phyloP scores from a whole-genome alignment of 2,888 invertebrate species.

The Carcina quercana region DNA sequence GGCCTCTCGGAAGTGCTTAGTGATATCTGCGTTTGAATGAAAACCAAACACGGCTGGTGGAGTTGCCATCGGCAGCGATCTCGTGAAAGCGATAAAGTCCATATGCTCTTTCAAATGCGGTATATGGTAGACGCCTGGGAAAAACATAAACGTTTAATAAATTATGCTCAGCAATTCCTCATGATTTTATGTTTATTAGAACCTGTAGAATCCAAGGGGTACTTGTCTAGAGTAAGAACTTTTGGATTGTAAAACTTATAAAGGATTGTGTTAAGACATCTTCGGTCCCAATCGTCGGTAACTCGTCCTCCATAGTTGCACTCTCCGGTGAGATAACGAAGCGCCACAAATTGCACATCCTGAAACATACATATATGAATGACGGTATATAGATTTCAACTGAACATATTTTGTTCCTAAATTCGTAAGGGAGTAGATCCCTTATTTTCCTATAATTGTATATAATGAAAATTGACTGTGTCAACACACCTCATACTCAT shows the following conservation, averaged over 20 bases:
- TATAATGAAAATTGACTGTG: too few species aligned
- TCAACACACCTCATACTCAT: constrained; percentile 82
- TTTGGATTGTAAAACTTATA: constrained; percentile 84
- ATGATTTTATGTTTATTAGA: too few species aligned
- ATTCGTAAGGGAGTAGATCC: too few species aligned
- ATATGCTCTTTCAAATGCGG: constrained; percentile 84
- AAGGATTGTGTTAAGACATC: constrained; percentile 88
- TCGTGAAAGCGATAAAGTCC: constrained; percentile 79
- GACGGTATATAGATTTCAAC: too few species aligned
- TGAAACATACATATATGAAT: constrained; percentile 30
- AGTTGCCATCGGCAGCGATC: constrained; percentile 82
- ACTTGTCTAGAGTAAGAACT: constrained; percentile 77
- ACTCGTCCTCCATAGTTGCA: constrained; percentile 98
- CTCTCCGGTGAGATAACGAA: constrained; percentile 93
- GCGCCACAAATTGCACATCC: constrained; percentile 89
- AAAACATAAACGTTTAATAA: too few species aligned
- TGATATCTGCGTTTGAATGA: constrained; percentile 94
- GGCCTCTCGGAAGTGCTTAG: constrained; percentile 93
- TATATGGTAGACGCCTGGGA: constrained; percentile 78
- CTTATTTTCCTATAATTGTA: too few species aligned
- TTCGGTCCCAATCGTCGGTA: constrained; percentile 96
- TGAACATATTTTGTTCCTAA: too few species aligned
- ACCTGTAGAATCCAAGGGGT: constrained; percentile 80
- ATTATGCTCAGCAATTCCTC: too few species aligned
- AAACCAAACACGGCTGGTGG: constrained; percentile 93